Base-by-base conservation (phyloP, 2,888 invertebrate species). In the Halictus ligatus region DNA sequence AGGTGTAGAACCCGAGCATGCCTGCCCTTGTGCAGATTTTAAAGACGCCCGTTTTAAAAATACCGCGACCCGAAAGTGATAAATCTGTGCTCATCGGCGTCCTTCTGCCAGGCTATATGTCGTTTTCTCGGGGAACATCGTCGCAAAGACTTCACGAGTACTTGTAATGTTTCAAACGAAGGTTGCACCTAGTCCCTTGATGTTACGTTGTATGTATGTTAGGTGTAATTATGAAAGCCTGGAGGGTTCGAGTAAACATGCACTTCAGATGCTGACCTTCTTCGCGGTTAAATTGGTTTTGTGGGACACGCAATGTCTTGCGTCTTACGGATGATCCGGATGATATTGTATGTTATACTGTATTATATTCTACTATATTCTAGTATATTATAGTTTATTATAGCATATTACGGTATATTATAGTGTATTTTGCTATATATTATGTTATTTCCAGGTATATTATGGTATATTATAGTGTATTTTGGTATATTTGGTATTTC, bases 11-110 rank as follows among this genome's bases (percentile, higher is more conserved):
- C 29, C 64, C 46, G 43, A 29, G 58, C 48, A 48, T 78, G 69
- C 69, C 75, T 60, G 58, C 15, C n/a, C 58, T 25, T 72, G 78
- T 13, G 35, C 15, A 35, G 64, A 15, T 64, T 13, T 74, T 78
- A 60, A 76, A 85, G 76, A 60, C 73, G 43, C 71, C 74, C 54
- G 67, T 81, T 85, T 76, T 76, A 77, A 21, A 81, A 86, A 85
- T 78, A 86, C 78, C 72, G 48, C 81, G 18, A 78, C 48, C 58
- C 15, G 58, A 58, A 85, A 75, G 58, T 35, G 29, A 77, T 79
- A 73, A 84, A 25, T 69, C 69, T 35, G 69, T 29, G 64, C 18
- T 64, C 64, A 64, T 64, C 64, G 64, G 58, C 58, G n/a, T 58
- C 54, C 54, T 58, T 58, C n/a, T 58, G 8, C n/a, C 8, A 18